Base-by-base conservation (phyloP, 2,797 vertebrate species). In the Spheniscus humboldti region DNA sequence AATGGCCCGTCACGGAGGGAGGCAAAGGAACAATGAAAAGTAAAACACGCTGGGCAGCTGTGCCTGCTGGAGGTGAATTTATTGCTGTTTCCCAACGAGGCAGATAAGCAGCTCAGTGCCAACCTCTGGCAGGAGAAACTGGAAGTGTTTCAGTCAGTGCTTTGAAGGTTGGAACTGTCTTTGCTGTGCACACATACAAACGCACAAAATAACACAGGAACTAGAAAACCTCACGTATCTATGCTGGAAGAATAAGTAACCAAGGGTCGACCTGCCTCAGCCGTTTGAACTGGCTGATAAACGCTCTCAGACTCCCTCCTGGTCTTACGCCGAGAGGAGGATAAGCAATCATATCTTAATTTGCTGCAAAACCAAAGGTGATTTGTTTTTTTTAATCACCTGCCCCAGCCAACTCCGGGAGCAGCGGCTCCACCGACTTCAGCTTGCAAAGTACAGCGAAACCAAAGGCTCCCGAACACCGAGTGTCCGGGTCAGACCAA, bases 11-110 rank as follows among this genome's bases (percentile, higher is more conserved):
- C 67, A 43, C n/a, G 2, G 5, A 8, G 24, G 25, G 57, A 82
- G 77, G 75, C 7, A 6, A 75, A 55, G 83, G 89, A 88, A 97
- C 95, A 96, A 95, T 79, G 92, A 9, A 1, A 37, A 72, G 75
- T 7, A 35, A 91, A 91, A 28, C 60, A 10, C 6, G 0, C 14
- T 0, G 2, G 75, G 81, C 89, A 75, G 56, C 47, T 24, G 55
- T 66, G 59, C 77, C 78, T 2, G 1, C 59, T 53, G 80, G 71
- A 74, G 72, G 83, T 23, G 92, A 56, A 94, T 93, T 94, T 94
- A 96, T 71, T 68, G 81, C 88, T 30, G 14, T 33, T 85, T 52
- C 57, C 48, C 45, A 24, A 48, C 11, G 13, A 11, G 88, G 80
- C 30, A 56, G 86, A 94, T 52, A 83, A 88, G 89, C 81, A 91